Evolutionary conservation across 2,888 invertebrate species (phyloP), one percentile per base, ranked within the genome.

Genomic region (Bedellia somnulentella): DNA sequence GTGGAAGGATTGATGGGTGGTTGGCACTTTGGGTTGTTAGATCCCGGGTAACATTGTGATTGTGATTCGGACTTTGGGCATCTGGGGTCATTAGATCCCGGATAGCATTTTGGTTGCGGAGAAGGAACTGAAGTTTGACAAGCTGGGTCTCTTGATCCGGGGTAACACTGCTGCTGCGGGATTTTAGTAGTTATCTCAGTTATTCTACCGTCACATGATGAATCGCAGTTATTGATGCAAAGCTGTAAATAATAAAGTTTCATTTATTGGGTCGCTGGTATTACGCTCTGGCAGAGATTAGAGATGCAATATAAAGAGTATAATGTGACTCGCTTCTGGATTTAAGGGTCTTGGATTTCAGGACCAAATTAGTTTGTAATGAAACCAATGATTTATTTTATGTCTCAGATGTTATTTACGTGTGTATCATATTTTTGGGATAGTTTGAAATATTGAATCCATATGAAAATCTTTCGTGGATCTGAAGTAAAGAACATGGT

Each of bases 211-310:
- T 44, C 52, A 35, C 75, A 75, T 37, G 44, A 59, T 6, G 62
- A 44, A 12, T 75, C 70, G 29, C 75, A 75, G 38, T 59, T 54
- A 34, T 47, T 60, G 12, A 61, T 62, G 38, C 75, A 75, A 22
- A 68, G 49, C 71, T 75, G 54, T 35, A 59, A 53, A 16, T 5
- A 31, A 24, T 12, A n/a, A n/a, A n/a, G n/a, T n/a, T n/a, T n/a
- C n/a, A n/a, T n/a, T n/a, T n/a, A n/a, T n/a, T n/a, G n/a, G n/a
- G n/a, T n/a, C n/a, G n/a, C n/a, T n/a, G n/a, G n/a, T n/a, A n/a
- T n/a, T n/a, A n/a, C n/a, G n/a, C n/a, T n/a, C n/a, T n/a, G n/a
- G n/a, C n/a, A n/a, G n/a, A n/a, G n/a, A n/a, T n/a, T n/a, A n/a
- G n/a, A n/a, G n/a, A n/a, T n/a, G n/a, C n/a, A n/a, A n/a, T n/a